phyloP scores from a whole-genome alignment of 2,113 vertebrate genomes.

The Engystomops pustulosus region DNA sequence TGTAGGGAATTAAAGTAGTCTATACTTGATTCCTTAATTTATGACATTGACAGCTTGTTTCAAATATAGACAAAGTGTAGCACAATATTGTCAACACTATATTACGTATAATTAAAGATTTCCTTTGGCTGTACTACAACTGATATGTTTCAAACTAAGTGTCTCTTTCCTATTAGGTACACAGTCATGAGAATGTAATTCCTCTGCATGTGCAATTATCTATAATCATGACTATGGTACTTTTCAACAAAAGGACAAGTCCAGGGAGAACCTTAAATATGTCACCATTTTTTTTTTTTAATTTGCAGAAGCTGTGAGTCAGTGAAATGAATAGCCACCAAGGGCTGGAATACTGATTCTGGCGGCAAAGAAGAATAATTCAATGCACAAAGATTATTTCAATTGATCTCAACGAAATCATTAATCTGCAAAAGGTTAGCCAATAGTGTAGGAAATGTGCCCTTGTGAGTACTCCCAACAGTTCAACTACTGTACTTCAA shows the following conservation, averaged over 20 bases:
- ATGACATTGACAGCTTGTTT: no score
- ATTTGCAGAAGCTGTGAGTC: constrained; percentile 58
- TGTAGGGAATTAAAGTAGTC: no score
- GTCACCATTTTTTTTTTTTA: background rate
- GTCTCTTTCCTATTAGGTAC: background rate
- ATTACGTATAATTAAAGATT: background rate
- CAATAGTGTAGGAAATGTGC: constrained; percentile 69
- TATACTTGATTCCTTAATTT: no score
- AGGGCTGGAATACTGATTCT: constrained; percentile 65
- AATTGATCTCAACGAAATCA: constrained; percentile 67
- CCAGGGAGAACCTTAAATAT: constrained; percentile 38
- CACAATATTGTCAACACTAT: no score
- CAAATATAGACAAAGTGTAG: no score
- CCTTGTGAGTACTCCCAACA: constrained; percentile 66
- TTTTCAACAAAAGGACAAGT: constrained; percentile 22
- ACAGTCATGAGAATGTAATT: background rate
- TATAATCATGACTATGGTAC: background rate
- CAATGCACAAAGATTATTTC: constrained; percentile 72
- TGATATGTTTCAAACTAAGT: background rate
- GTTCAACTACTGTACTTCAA: constrained; percentile 62
- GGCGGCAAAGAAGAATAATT: constrained; percentile 67
- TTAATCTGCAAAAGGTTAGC: constrained; percentile 69
- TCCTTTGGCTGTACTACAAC: background rate
- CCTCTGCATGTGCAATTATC: background rate
- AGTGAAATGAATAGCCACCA: constrained; percentile 64